Conservation (phyloP, 2,888 invertebrate species). For the Prosopocoilus inquinatus region DNA sequence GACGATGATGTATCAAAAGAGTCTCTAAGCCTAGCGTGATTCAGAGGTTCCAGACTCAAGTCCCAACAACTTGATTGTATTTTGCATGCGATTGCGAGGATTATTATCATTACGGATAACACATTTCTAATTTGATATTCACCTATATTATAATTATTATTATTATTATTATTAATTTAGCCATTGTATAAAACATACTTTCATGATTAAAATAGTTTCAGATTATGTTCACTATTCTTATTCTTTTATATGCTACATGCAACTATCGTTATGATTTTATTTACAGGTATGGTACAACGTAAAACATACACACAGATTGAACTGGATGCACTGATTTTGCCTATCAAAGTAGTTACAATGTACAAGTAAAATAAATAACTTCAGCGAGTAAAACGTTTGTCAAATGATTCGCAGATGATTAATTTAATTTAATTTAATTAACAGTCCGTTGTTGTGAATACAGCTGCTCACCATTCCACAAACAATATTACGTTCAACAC, state of each 20-base stretch:
- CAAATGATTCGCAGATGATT: too few species aligned
- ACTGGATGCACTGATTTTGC: too few species aligned
- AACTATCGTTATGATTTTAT: constrained; percentile 5
- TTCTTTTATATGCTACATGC: constrained; percentile 16
- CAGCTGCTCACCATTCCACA: too few species aligned
- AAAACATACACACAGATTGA: too few species aligned
- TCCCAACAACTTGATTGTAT: not conserved
- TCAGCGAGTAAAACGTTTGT: too few species aligned
- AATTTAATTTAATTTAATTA: too few species aligned
- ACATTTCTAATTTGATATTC: too few species aligned
- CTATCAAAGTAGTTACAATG: too few species aligned
- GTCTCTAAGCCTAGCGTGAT: not conserved
- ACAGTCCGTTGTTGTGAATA: too few species aligned
- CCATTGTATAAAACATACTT: constrained; percentile 19
- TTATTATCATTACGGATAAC: constrained; percentile 10
- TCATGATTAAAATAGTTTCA: constrained; percentile 18
- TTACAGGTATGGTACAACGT: not conserved
- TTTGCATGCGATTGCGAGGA: constrained; percentile 16
- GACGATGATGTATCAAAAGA: not conserved
- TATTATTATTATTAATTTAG: constrained; percentile 10
- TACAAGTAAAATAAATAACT: too few species aligned
- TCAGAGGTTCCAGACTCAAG: not conserved
- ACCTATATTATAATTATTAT: constrained; percentile 9
- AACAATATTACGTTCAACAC: too few species aligned
- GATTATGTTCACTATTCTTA: constrained; percentile 17